Conservation (phyloP, 2,888 invertebrate genomes). For the Prenolepis imparis region DNA sequence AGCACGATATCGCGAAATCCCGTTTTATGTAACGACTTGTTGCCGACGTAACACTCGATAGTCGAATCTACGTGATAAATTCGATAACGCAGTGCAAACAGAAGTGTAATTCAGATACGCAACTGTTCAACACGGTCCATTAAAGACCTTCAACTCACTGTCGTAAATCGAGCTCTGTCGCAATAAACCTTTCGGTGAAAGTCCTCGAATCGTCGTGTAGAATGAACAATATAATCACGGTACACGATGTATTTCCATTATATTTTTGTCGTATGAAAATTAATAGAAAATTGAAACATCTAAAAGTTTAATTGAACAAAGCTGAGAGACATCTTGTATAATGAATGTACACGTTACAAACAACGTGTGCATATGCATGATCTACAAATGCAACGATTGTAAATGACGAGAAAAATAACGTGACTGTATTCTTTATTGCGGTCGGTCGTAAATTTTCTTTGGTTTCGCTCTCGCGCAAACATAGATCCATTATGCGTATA, state of each 20-base stretch:
- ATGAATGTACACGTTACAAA: not conserved
- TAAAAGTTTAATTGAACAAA: conserved; percentile 8
- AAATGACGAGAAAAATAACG: conserved; percentile 25
- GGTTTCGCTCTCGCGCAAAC: not conserved
- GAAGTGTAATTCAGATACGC: conserved; percentile 2
- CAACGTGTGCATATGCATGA: not conserved
- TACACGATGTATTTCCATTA: not conserved
- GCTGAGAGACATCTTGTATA: not conserved
- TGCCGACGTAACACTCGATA: not conserved
- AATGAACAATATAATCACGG: not conserved
- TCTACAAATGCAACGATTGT: conserved; percentile 18
- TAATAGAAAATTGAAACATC: conserved; percentile 11
- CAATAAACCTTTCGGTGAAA: conserved; percentile 16
- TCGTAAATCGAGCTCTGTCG: conserved; percentile 11
- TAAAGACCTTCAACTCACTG: not conserved
- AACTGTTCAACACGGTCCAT: not conserved
- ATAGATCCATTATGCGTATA: conserved; percentile 31
- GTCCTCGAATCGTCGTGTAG: not conserved
- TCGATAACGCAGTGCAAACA: not conserved
- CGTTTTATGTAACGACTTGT: conserved; percentile 16
- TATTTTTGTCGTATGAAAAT: not conserved
- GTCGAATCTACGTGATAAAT: not conserved
- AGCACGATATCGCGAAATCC: conserved; percentile 12
- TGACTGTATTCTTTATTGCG: conserved; percentile 12
- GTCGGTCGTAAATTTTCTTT: conserved; percentile 24